Evolutionary conservation across 2,113 vertebrate genomes (phyloP).

Genomic region (Papio anubis): DNA sequence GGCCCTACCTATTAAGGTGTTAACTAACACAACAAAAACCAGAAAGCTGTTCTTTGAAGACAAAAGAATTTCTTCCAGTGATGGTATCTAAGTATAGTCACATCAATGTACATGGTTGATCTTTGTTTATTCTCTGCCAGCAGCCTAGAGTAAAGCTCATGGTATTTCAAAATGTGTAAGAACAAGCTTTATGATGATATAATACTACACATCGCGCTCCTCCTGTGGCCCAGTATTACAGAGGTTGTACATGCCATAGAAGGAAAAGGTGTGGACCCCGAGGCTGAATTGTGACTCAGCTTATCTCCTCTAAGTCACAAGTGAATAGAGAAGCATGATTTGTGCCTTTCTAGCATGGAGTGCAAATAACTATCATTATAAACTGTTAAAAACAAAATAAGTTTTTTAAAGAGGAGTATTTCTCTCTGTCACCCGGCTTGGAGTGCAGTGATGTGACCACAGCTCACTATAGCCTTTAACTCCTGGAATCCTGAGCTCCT

Average conservation of each 20-base stretch:
- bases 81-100: neutral
- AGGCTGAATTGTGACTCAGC: fast-evolving
- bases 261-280: neutral
- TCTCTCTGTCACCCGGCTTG: too few species aligned
- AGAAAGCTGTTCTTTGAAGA: neutral
- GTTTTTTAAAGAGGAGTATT: too few species aligned
- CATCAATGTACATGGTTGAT: fast-evolving
- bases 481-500: too few species aligned
- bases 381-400: neutral
- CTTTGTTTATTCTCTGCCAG: neutral
- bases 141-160: neutral
- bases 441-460: too few species aligned
- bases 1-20: neutral
- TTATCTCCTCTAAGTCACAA: neutral
- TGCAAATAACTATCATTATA: neutral
- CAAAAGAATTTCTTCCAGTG: neutral
- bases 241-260: fast-evolving
- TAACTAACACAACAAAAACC: neutral
- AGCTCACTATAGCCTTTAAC: too few species aligned
- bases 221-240: neutral
- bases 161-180: neutral
- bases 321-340: neutral
- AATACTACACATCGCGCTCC: fast-evolving
- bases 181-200: neutral
- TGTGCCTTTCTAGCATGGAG: neutral